Conservation (phyloP, 1,140 invertebrate species). For the Eueides isabella region DNA sequence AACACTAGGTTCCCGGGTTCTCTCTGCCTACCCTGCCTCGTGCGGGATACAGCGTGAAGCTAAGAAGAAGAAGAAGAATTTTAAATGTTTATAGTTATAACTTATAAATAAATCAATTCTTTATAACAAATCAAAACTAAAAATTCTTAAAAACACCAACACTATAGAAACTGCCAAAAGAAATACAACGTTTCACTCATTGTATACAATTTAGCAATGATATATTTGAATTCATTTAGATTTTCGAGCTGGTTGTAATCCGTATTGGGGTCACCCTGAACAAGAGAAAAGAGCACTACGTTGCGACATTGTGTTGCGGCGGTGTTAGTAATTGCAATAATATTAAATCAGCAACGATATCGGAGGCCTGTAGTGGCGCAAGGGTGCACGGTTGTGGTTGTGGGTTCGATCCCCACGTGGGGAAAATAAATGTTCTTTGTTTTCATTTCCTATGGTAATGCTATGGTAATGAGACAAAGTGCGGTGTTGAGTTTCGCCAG, state of each 20-base stretch:
- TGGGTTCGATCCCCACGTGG: background rate
- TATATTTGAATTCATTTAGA: conserved; percentile 45
- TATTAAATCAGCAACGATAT: background rate
- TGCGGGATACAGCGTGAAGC: too few species aligned
- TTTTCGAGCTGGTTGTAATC: conserved; percentile 74
- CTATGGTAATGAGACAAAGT: too few species aligned
- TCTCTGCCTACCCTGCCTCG: too few species aligned
- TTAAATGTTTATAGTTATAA: too few species aligned
- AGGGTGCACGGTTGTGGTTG: background rate
- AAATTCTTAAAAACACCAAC: too few species aligned
- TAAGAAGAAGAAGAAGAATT: too few species aligned
- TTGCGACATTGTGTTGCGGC: conserved; percentile 60
- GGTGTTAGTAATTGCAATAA: conserved; percentile 53
- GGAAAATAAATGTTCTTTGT: background rate
- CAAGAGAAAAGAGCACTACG: conserved; percentile 65
- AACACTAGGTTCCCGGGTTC: too few species aligned
- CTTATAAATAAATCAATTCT: too few species aligned
- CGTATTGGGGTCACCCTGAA: conserved; percentile 71
- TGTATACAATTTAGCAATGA: background rate
- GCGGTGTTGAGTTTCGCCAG: too few species aligned
- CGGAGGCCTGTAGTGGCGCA: background rate
- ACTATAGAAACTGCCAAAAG: too few species aligned
- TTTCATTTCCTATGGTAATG: too few species aligned
- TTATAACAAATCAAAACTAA: too few species aligned
- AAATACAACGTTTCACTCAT: background rate